These are phyloP conservation scores for Lophius americanus DNA, from an alignment of 2,797 vertebrate genomes.

Conservation along the genomic window DNA sequence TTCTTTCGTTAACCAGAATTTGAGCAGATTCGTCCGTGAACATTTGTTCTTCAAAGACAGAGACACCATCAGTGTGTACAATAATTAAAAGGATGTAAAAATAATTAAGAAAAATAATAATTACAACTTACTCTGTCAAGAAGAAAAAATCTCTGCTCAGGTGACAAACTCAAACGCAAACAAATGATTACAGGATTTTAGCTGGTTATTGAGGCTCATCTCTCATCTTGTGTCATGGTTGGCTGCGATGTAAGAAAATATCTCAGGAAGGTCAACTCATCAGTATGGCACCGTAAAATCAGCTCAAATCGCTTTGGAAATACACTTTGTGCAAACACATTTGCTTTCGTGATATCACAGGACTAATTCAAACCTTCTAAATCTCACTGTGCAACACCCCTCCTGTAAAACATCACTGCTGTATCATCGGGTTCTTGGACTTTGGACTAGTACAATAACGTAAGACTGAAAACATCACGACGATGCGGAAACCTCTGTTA, in stretches of 20 bases:
- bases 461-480: constrained; percentile 29
- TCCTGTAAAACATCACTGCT: constrained; percentile 31
- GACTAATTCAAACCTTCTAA: constrained; percentile 23
- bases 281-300: constrained; percentile 69
- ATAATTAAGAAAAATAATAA: not conserved
- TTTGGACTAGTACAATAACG: constrained; percentile 32
- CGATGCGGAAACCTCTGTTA: constrained; percentile 10
- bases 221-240: not conserved
- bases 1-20: not conserved
- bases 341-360: constrained; percentile 22
- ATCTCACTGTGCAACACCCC: constrained; percentile 51
- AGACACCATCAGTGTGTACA: not conserved
- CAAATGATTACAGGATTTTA: not conserved
- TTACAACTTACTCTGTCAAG: not conserved
- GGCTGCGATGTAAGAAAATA: constrained; percentile 4
- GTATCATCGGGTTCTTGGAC: constrained; percentile 23
- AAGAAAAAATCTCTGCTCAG: not conserved
- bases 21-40: not conserved
- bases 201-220: constrained; percentile 1
- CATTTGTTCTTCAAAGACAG: constrained; percentile 1
- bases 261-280: constrained; percentile 1
- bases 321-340: constrained; percentile 46
- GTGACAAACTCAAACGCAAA: not conserved
- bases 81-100: not conserved
- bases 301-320: constrained; percentile 21